These are phyloP conservation scores for Aulostomus chinensis DNA, from an alignment of 2,797 vertebrate species.

Conservation along the genomic window DNA sequence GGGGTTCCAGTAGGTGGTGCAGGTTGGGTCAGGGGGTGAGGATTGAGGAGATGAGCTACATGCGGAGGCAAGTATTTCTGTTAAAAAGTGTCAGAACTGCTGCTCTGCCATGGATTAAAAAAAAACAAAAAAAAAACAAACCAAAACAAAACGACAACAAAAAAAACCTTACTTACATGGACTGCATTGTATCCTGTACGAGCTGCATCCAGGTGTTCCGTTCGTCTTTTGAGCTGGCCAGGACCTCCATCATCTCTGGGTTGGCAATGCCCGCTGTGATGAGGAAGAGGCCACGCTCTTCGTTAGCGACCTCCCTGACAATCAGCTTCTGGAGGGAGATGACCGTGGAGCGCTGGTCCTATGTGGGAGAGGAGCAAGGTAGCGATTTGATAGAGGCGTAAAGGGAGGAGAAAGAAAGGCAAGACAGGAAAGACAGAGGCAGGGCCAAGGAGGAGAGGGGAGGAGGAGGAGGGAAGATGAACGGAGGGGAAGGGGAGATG, in stretches of 20 bases:
- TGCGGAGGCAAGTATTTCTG: no score
- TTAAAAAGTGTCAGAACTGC: no score
- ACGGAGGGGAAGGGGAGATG: constrained; percentile 15
- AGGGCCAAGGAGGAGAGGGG: constrained; percentile 33
- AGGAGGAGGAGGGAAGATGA: constrained; percentile 10
- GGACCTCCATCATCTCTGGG: constrained; percentile 96
- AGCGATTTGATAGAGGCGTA: no score
- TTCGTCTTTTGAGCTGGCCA: constrained; percentile 91
- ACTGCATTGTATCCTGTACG: constrained; percentile 91
- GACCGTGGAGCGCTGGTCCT: constrained; percentile 97
- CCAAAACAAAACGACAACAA: background rate
- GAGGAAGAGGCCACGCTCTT: constrained; percentile 95
- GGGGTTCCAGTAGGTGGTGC: no score
- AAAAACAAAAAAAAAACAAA: background rate
- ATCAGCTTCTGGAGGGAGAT: constrained; percentile 97
- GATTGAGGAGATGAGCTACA: no score
- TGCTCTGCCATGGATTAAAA: no score
- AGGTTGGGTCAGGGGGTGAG: no score
- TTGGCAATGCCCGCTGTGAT: constrained; percentile 89
- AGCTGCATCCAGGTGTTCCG: constrained; percentile 93
- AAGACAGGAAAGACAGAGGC: constrained; percentile 36
- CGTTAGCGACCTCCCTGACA: constrained; percentile 94
- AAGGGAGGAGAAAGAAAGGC: constrained; percentile 19
- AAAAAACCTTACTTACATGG: constrained; percentile 82
- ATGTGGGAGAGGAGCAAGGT: constrained; percentile 6